Conservation (phyloP, 1,140 invertebrate species). For the Oryctes rhinoceros region DNA sequence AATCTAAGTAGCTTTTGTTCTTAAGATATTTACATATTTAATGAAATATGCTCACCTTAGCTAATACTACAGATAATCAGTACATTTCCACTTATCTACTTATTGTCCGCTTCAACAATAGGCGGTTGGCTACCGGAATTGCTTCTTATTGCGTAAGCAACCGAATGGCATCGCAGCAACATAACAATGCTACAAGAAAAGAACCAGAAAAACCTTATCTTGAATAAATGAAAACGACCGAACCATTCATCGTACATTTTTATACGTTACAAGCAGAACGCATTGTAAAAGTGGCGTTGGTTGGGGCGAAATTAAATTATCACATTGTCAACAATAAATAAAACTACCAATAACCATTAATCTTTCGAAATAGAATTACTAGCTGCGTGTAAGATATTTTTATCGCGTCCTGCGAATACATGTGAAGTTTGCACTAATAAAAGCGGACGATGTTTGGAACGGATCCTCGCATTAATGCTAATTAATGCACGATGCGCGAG, state of each 20-base stretch:
- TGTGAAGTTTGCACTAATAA: slow-evolving; percentile 34
- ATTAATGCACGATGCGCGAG: slow-evolving; percentile 23
- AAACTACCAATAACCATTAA: slow-evolving; percentile 39
- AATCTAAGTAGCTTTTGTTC: too few species aligned
- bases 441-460: not conserved
- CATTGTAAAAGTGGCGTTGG: slow-evolving; percentile 20
- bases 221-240: not conserved
- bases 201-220: not conserved
- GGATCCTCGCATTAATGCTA: slow-evolving; percentile 41
- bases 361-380: slow-evolving; percentile 41
- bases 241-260: not conserved
- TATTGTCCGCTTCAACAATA: not conserved
- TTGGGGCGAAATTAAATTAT: slow-evolving; percentile 38
- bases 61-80: not conserved
- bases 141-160: not conserved
- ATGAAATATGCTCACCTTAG: too few species aligned
- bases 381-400: slow-evolving; percentile 41
- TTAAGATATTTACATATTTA: too few species aligned
- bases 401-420: slow-evolving; percentile 27
- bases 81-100: not conserved
- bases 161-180: not conserved
- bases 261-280: slow-evolving; percentile 2
- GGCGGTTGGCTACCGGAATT: not conserved
- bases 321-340: slow-evolving; percentile 42
- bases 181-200: not conserved